Conservation (phyloP, 2,113 vertebrate genomes). For the Elgaria multicarinata region DNA sequence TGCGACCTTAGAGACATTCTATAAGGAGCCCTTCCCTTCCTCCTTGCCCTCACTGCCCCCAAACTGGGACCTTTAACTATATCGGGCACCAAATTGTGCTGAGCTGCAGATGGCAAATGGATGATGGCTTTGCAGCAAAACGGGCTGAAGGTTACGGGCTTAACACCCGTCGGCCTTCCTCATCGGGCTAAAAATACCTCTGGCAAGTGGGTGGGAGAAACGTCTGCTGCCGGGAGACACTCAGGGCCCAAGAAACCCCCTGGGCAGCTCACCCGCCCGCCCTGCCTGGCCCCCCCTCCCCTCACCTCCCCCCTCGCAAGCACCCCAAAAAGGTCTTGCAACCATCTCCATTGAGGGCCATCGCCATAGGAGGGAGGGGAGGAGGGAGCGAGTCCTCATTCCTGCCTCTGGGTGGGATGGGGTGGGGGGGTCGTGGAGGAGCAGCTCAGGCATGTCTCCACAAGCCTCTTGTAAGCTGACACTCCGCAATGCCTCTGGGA, state of each 20-base stretch:
- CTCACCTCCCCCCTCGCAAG: background rate
- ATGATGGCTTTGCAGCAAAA: conserved; percentile 41
- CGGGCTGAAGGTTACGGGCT: conserved; percentile 66
- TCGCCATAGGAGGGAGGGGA: too few species aligned
- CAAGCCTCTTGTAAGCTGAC: background rate
- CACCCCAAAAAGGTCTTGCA: background rate
- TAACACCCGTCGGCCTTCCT: conserved; percentile 42
- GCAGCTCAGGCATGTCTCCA: background rate
- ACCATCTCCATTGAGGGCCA: background rate
- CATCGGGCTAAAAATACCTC: conserved; percentile 66
- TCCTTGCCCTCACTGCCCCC: conserved; percentile 25
- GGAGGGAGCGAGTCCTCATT: background rate
- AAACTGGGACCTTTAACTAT: conserved; percentile 52
- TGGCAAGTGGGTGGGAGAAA: conserved; percentile 34
- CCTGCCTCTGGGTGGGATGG: background rate
- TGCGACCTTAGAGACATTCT: conserved; percentile 39
- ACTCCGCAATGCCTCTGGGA: background rate
- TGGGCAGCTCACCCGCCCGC: too few species aligned
- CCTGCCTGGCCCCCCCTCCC: background rate
- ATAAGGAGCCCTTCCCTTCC: conserved; percentile 5
- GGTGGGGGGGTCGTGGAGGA: background rate
- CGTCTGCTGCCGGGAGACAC: too few species aligned
- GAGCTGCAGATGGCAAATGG: conserved; percentile 53
- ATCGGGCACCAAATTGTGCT: conserved; percentile 58
- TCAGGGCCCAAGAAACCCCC: background rate